Conservation (phyloP, 1,140 invertebrate species). For the Drosophila virilis region DNA sequence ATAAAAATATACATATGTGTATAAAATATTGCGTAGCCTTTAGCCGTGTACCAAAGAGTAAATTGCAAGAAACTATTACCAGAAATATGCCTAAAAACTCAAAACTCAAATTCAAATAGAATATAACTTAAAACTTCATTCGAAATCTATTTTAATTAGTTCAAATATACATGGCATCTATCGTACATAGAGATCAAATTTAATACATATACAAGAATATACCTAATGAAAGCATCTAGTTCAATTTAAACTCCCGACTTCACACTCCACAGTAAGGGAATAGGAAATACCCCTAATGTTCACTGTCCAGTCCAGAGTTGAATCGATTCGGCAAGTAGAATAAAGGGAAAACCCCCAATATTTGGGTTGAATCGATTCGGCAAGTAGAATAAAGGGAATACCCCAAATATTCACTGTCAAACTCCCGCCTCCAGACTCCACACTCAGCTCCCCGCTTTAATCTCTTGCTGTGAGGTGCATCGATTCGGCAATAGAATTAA, state of each 20-base stretch:
- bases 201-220: slow-evolving; percentile 1
- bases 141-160: slow-evolving; percentile 74
- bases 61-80: slow-evolving; percentile 33
- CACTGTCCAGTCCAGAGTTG: too few species aligned
- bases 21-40: slow-evolving; percentile 69
- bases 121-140: slow-evolving; percentile 20
- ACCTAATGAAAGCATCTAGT: slow-evolving; percentile 27
- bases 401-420: slow-evolving; percentile 12
- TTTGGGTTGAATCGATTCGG: too few species aligned
- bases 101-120: slow-evolving; percentile 51
- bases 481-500: slow-evolving; percentile 1
- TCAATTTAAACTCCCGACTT: slow-evolving; percentile 24
- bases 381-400: background rate
- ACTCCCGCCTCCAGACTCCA: background rate
- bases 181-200: too few species aligned
- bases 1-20: slow-evolving; percentile 40
- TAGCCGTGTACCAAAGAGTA: slow-evolving; percentile 77
- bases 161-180: slow-evolving; percentile 64
- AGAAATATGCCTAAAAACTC: slow-evolving; percentile 39
- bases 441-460: background rate
- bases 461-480: slow-evolving; percentile 55
- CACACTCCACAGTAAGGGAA: too few species aligned
- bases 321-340: too few species aligned
- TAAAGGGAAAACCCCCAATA: background rate
- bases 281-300: background rate